Evolutionary conservation across 2,888 invertebrate species (phyloP), one percentile per base, ranked within the genome.

Genomic region (Drosophila emarginata): DNA sequence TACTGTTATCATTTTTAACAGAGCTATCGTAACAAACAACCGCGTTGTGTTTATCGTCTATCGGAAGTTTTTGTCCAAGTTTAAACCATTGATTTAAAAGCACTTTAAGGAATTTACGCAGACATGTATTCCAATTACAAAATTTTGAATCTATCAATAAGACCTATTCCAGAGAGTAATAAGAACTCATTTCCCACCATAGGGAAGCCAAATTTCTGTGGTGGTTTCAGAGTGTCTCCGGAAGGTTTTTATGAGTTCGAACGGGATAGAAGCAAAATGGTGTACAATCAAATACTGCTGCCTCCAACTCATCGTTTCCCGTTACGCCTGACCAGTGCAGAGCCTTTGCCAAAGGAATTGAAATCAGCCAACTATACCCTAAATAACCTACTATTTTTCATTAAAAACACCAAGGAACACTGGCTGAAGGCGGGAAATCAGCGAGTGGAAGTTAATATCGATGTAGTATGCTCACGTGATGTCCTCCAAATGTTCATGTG

Each of bases 391-490:
- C 60, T 87, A 1, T n/a, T 14, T 0, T 87, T 64, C 32, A 39
- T 81, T 6, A 50, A 54, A 0, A 37, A 37, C 2, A 12, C 54
- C 2, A 7, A 9, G 4, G n/a, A 45, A 0, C 18, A 1, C 12
- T 54, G 58, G 4, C 50, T 71, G 1, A 32, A 1, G 15, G 2
- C 0, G 12, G 18, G 9, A n/a, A 45, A 40, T 3, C n/a, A 3
- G 18, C 32, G 11, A 3, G 32, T 54, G n/a, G 18, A 57, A 2
- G 5, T 73, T 1, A 54, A 67, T 0, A 61, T 39, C 3, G 69
- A 85, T n/a, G 36, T 87, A 6, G 60, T 87, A 0, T 85, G 88
- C 63, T 64, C 58, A 1, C 65, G 76, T 1, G 67, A 79, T 7
- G 61, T 76, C 2, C 26, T 83, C 32, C 70, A 67, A 39, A 6